Conservation (phyloP, 2,113 vertebrate genomes). For the Scortum barcoo region DNA sequence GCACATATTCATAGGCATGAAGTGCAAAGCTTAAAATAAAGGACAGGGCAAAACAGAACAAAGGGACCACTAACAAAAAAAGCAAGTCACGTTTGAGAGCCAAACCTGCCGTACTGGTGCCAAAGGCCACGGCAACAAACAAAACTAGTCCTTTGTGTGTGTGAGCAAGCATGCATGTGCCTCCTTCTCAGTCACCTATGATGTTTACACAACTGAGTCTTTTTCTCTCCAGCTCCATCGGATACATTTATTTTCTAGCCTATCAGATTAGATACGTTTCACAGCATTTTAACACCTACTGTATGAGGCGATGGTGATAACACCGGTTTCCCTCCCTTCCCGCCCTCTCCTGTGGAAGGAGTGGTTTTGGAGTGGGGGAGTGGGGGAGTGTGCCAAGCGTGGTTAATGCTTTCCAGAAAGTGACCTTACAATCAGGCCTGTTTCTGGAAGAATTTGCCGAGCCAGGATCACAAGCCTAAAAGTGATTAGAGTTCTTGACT, state of each 20-base stretch:
- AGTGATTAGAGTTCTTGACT: slow-evolving; percentile 44
- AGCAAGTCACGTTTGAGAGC: slow-evolving; percentile 32
- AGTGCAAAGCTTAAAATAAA: slow-evolving; percentile 16
- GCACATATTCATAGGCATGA: not conserved
- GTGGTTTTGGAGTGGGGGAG: not conserved
- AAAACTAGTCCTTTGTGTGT: slow-evolving; percentile 44
- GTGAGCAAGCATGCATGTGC: slow-evolving; percentile 10
- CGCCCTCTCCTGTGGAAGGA: not conserved
- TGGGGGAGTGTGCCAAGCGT: slow-evolving; percentile 25
- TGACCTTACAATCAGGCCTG: slow-evolving; percentile 43
- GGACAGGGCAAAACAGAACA: slow-evolving; percentile 6
- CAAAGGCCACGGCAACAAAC: slow-evolving; percentile 69
- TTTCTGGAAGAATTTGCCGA: slow-evolving; percentile 54
- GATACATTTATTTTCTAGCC: slow-evolving; percentile 67
- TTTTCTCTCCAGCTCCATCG: slow-evolving; percentile 57
- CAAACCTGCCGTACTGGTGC: slow-evolving; percentile 59
- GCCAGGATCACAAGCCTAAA: slow-evolving; percentile 33
- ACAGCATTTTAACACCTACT: slow-evolving; percentile 82
- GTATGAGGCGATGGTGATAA: slow-evolving; percentile 74
- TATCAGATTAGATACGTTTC: slow-evolving; percentile 83
- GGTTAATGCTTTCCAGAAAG: slow-evolving; percentile 72
- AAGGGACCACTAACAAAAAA: slow-evolving; percentile 14
- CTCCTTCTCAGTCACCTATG: slow-evolving; percentile 49
- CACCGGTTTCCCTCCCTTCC: slow-evolving; percentile 27
- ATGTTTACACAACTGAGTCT: slow-evolving; percentile 76